Conservation (phyloP, 2,797 vertebrate species). For the Xiphophorus birchmanni region DNA sequence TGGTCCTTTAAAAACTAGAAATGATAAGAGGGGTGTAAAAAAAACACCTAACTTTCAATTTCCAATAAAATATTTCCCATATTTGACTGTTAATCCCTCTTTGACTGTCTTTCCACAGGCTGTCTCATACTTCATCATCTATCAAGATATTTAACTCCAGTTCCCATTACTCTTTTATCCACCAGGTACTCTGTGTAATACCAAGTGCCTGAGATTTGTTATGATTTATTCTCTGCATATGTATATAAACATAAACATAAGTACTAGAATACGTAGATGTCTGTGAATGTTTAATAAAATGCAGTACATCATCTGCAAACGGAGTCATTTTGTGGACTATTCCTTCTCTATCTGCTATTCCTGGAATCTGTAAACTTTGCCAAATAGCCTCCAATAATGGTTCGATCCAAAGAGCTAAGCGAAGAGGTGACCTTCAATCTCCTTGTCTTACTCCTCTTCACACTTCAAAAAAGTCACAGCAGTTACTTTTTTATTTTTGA, state of each 20-base stretch:
- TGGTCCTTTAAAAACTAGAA: neutral
- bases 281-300: no score
- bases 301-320: neutral
- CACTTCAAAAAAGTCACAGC: no score
- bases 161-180: no score
- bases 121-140: no score
- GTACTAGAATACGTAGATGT: no score
- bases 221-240: no score
- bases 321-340: neutral
- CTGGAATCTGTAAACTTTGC: neutral
- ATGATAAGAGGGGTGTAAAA: neutral
- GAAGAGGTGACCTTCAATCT: neutral
- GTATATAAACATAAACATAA: no score
- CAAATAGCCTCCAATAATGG: neutral
- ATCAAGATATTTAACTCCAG: no score
- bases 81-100: neutral
- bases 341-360: neutral
- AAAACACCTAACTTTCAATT: neutral
- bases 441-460: no score
- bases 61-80: neutral
- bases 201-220: no score
- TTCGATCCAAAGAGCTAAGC: slow-evolving; percentile 8
- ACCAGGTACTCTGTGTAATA: no score
- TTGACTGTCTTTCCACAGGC: neutral
- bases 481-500: no score